These are phyloP conservation scores for Gyrodactylus salaris DNA, from an alignment of 1,140 invertebrate genomes.

Conservation along the genomic window DNA sequence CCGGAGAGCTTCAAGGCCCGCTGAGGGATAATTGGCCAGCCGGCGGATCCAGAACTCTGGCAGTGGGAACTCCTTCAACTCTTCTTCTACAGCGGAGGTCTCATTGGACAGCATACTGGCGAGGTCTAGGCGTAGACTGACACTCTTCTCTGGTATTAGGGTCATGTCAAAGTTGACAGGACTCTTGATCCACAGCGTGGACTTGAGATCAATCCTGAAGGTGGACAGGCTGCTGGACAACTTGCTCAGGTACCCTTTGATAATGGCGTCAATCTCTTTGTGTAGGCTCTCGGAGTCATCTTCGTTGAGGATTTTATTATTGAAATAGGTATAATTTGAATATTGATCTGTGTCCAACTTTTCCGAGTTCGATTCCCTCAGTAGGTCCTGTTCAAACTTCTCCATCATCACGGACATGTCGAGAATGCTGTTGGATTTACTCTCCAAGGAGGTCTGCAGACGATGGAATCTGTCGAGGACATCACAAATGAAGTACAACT, in stretches of 20 bases:
- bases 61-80: background rate
- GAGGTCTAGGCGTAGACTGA: background rate
- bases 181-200: background rate
- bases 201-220: background rate
- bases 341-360: background rate
- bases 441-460: background rate
- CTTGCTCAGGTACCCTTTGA: background rate
- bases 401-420: background rate
- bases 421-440: background rate
- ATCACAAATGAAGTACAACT: background rate
- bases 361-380: background rate
- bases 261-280: background rate
- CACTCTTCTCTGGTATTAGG: background rate
- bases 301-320: background rate
- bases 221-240: background rate
- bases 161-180: background rate
- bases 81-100: background rate
- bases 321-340: background rate
- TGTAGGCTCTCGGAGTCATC: background rate
- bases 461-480: background rate
- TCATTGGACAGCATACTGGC: background rate
- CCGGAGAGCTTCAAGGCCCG: background rate
- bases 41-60: background rate
- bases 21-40: background rate
- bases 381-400: background rate